Evolutionary conservation across 1,140 invertebrate genomes (phyloP), one percentile per base, ranked within the genome.

Genomic region (Trichogramma pretiosum): DNA sequence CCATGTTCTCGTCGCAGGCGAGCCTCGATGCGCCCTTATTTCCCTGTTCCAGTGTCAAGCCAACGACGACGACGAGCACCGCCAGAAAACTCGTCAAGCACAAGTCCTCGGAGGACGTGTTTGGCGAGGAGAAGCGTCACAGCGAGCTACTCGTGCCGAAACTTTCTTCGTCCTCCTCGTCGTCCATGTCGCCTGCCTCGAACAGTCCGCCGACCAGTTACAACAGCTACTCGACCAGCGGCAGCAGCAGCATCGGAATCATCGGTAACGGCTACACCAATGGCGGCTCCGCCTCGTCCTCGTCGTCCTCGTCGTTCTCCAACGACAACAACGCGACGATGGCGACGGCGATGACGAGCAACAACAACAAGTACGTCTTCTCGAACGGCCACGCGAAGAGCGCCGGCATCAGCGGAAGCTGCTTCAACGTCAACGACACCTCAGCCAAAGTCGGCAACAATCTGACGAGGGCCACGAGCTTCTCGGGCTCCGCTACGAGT

Each of bases 1-100:
- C 87, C 30, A 87, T 90, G 83, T 91, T 91, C 65, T 87, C 86
- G 5, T 69, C 64, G 13, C 63, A 63, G 37, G 64, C 63, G 7
- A 61, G 55, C 3, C 24, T 62, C 3, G 60, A 71, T 23, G 52
- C 62, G 13, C 63, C 63, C 1, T 46, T 64, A 4, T 71, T 65
- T 23, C 65, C 61, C 1, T 54, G 28, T 10, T 32, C 46, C 37
- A 16, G 46, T 3, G 7, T 50, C 0, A 33, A 43, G n/a, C 5
- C 36, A 9, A 19, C 44, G 64, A 74, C 40, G 41, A 58, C 50
- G 32, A 62, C 53, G 34, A 53, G 24, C 21, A 56, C 50, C 22
- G 48, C 33, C 24, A 52, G 58, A 32, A n/a, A n/a, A n/a, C 41
- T 69, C 2, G 65, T 64, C 10, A 68, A 67, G 43, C 67, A 68